Evolutionary conservation across 1,140 invertebrate species (phyloP).

Genomic region (Thalassaphorura encarpata): DNA sequence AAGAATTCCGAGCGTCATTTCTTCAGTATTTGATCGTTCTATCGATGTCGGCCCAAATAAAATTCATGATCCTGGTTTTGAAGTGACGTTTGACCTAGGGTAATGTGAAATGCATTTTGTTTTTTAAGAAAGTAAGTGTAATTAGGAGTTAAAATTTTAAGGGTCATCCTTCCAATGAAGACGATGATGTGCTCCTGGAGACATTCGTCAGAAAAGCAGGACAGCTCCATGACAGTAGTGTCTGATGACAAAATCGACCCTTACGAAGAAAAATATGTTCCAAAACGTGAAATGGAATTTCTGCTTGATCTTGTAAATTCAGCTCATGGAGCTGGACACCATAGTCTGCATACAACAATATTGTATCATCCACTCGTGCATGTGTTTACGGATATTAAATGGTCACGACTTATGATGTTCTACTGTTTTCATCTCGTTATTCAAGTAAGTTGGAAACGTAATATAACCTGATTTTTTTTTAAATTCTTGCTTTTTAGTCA

Average conservation of each 20-base stretch:
- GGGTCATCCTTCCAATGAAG: too few species aligned
- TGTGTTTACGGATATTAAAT: conserved; percentile 25
- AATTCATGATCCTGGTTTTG: conserved; percentile 10
- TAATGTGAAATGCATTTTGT: too few species aligned
- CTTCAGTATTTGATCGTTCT: conserved; percentile 17
- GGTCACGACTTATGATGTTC: conserved; percentile 16
- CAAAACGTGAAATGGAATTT: conserved; percentile 22
- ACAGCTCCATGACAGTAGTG: too few species aligned
- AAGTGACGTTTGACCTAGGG: conserved; percentile 20
- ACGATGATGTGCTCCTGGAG: too few species aligned
- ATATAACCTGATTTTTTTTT: background rate
- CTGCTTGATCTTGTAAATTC: conserved; percentile 9
- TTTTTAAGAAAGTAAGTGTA: too few species aligned
- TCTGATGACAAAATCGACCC: background rate
- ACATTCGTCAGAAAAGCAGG: too few species aligned
- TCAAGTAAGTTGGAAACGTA: conserved; percentile 7
- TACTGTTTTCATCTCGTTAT: conserved; percentile 13
- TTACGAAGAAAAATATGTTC: background rate
- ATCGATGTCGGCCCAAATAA: conserved; percentile 1
- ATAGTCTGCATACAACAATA: conserved; percentile 9
- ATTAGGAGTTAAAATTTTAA: too few species aligned
- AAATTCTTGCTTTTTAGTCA: conserved; percentile 2
- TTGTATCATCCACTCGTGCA: conserved; percentile 22
- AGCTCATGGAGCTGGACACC: background rate
- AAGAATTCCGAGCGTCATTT: conserved; percentile 14